Percentiles rank a stretch among this genome's conserved stretches.
Conservation (phyloP, 2,888 invertebrate genomes). For the Melipona beecheii region DNA sequence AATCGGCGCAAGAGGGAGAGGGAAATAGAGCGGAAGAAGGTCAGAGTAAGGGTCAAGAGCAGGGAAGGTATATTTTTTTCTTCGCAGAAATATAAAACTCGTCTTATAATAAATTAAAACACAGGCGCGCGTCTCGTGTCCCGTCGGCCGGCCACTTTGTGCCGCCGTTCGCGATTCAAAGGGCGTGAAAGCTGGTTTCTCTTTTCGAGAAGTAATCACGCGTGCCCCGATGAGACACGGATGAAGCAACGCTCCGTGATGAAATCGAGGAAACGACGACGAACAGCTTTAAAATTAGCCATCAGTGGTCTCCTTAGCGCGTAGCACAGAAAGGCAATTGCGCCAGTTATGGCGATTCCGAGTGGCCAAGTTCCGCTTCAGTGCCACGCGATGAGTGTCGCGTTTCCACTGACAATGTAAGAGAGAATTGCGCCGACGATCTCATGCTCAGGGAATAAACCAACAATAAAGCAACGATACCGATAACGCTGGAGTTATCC, state of each 20-base stretch:
- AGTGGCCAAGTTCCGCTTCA: neutral
- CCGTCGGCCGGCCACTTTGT: slow-evolving; percentile 15
- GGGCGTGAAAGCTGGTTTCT: neutral
- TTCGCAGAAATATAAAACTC: slow-evolving; percentile 37
- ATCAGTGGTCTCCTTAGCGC: neutral
- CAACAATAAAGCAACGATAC: too few species aligned
- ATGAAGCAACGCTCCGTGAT: neutral
- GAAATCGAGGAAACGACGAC: neutral
- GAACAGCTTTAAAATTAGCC: neutral
- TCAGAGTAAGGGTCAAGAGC: slow-evolving; percentile 52
- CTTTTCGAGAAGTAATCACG: neutral
- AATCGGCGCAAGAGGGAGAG: slow-evolving; percentile 43
- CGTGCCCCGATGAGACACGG: neutral
- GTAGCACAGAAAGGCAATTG: neutral
- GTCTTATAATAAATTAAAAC: slow-evolving; percentile 43
- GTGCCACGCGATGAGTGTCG: neutral
- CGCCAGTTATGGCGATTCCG: neutral
- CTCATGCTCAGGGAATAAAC: slow-evolving; percentile 31
- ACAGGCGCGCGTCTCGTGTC: slow-evolving; percentile 25
- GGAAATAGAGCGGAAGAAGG: slow-evolving; percentile 55
- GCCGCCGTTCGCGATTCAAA: slow-evolving; percentile 4
- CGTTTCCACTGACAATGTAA: slow-evolving; percentile 3
- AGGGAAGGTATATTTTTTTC: slow-evolving; percentile 45
- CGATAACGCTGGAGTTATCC: neutral
- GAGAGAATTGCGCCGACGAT: neutral